A percentile compares a stretch with the other conserved stretches of the same genome.
phyloP scores from a whole-genome alignment of 2,113 vertebrate species.

The Hippocampus barbouri region DNA sequence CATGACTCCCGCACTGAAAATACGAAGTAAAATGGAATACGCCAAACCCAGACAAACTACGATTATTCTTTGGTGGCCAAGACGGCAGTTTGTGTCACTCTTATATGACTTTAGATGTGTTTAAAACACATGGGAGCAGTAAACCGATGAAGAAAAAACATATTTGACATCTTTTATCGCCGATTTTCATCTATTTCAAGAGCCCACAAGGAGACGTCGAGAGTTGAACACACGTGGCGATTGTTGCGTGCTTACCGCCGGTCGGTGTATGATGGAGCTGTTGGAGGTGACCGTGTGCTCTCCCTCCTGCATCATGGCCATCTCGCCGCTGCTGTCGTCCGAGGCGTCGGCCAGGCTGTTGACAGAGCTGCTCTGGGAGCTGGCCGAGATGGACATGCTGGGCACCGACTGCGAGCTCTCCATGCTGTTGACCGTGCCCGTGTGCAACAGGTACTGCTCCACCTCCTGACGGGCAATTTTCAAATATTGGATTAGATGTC shows the following conservation, averaged over 20 bases:
- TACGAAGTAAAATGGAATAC: too few relatives aligned
- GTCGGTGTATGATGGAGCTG: constrained; percentile 85
- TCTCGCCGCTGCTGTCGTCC: constrained; percentile 80
- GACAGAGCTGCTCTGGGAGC: constrained; percentile 88
- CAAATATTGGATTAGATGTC: background rate
- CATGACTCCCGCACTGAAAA: background rate
- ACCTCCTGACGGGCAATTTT: constrained; percentile 69
- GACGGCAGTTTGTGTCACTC: too few relatives aligned
- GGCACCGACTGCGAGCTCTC: constrained; percentile 91
- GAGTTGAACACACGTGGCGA: background rate
- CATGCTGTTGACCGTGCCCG: constrained; percentile 85
- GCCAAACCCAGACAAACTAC: too few relatives aligned
- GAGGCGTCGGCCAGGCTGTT: constrained; percentile 87
- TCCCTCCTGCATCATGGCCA: constrained; percentile 92
- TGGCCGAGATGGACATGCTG: constrained; percentile 91
- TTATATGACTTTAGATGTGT: too few relatives aligned
- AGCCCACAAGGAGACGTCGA: background rate
- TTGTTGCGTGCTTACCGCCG: constrained; percentile 64
- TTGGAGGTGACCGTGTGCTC: constrained; percentile 89
- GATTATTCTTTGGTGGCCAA: too few relatives aligned
- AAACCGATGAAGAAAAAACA: too few relatives aligned
- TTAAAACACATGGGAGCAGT: too few relatives aligned
- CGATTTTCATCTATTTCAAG: background rate
- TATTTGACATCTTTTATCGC: too few relatives aligned
- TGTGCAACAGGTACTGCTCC: constrained; percentile 80